Evolutionary conservation across 2,113 vertebrate species (phyloP).

Genomic region (Erythrocebus patas): DNA sequence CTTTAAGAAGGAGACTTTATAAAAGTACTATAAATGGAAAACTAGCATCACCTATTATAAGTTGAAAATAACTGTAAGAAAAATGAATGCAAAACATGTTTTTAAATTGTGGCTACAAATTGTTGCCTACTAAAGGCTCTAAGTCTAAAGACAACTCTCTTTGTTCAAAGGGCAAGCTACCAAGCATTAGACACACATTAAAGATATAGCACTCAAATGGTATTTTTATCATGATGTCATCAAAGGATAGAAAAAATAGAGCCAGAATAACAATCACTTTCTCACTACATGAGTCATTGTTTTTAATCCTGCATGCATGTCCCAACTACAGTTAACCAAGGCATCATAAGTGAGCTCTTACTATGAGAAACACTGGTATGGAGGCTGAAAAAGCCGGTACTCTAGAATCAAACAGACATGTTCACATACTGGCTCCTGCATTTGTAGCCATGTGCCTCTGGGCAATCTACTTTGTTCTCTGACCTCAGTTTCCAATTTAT

Average conservation of each 20-base stretch:
- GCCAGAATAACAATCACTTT: constrained; percentile 47
- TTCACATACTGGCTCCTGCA: neutral
- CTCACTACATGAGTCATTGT: constrained; percentile 34
- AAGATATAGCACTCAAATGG: constrained; percentile 8
- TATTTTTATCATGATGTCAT: constrained; percentile 44
- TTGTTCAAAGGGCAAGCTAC: constrained; percentile 1
- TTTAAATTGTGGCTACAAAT: neutral
- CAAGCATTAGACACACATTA: neutral
- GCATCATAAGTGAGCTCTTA: neutral
- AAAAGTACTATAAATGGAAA: neutral
- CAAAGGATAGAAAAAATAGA: constrained; percentile 50
- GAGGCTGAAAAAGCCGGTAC: neutral
- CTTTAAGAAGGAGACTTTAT: neutral
- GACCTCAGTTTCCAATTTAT: constrained; percentile 2
- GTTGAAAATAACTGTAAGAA: constrained; percentile 13
- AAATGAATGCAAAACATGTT: neutral
- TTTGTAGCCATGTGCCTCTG: neutral
- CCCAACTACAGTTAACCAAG: neutral
- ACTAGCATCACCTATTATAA: neutral
- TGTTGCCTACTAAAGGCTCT: neutral
- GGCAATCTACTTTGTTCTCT: neutral
- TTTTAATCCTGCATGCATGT: neutral
- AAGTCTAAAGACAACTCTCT: neutral
- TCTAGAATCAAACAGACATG: neutral
- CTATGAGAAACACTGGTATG: neutral